These are phyloP conservation scores for Neostethus bicornis DNA, from an alignment of 2,797 vertebrate genomes.

Conservation along the genomic window DNA sequence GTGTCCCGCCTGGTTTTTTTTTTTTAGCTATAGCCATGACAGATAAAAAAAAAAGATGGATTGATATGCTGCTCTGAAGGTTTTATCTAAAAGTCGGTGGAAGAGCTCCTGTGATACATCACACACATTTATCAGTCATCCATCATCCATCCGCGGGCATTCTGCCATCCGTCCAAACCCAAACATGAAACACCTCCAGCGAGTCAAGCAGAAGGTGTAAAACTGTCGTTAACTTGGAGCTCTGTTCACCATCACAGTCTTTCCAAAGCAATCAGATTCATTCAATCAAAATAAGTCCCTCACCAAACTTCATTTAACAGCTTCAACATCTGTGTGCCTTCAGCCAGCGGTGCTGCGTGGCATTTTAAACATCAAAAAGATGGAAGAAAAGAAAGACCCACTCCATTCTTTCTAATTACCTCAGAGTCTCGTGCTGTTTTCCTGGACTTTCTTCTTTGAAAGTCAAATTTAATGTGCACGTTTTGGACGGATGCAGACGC, in stretches of 20 bases:
- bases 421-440: slow-evolving; percentile 35
- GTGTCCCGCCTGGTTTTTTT: too few relatives aligned
- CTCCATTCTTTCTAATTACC: slow-evolving; percentile 61
- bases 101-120: slow-evolving; percentile 25
- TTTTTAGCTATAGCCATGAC: slow-evolving; percentile 42
- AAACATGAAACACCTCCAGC: slow-evolving; percentile 11
- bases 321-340: slow-evolving; percentile 63
- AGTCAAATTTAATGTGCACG: slow-evolving; percentile 55
- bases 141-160: slow-evolving; percentile 34
- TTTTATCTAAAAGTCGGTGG: slow-evolving; percentile 35
- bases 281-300: slow-evolving; percentile 64
- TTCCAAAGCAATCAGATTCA: slow-evolving; percentile 60
- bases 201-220: slow-evolving; percentile 11
- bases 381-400: slow-evolving; percentile 20
- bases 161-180: slow-evolving; percentile 7
- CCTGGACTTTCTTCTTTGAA: slow-evolving; percentile 59
- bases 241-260: slow-evolving; percentile 31
- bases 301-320: slow-evolving; percentile 57
- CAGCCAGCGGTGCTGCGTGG: slow-evolving; percentile 51
- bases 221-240: slow-evolving; percentile 28
- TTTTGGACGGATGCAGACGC: slow-evolving; percentile 47
- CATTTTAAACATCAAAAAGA: slow-evolving; percentile 43
- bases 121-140: slow-evolving; percentile 29
- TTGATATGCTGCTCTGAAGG: slow-evolving; percentile 34
- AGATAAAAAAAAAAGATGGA: slow-evolving; percentile 28